phyloP scores from a whole-genome alignment of 2,888 invertebrate species.

The Metalampra italica region DNA sequence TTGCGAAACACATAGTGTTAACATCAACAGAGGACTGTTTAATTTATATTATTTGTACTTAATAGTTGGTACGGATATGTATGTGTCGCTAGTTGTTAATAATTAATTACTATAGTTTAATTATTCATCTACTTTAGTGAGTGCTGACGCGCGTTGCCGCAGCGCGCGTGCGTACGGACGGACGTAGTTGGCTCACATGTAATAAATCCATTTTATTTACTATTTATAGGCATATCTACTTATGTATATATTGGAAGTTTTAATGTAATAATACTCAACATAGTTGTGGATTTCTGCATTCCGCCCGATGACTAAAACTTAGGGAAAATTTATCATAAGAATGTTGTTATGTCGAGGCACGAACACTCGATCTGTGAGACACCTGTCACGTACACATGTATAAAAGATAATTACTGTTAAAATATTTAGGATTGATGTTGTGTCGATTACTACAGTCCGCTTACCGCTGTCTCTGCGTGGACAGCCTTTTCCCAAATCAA shows the following conservation, averaged over 20 bases:
- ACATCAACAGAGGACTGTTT: constrained; percentile 39
- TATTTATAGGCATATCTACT: constrained; percentile 67
- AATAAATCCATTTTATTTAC: constrained; percentile 62
- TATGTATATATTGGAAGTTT: constrained; percentile 70
- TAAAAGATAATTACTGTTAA: constrained; percentile 30
- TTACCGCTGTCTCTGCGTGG: constrained; percentile 26
- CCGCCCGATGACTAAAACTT: constrained; percentile 78
- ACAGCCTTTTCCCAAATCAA: constrained; percentile 64
- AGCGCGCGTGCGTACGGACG: constrained; percentile 30
- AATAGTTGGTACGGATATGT: constrained; percentile 54
- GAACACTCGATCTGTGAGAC: constrained; percentile 37
- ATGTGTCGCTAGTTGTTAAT: constrained; percentile 67
- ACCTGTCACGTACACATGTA: constrained; percentile 46
- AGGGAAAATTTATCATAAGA: constrained; percentile 64
- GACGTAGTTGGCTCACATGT: constrained; percentile 58
- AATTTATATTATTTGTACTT: constrained; percentile 51
- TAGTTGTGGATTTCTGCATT: constrained; percentile 80
- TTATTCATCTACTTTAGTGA: constrained; percentile 50
- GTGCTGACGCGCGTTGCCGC: constrained; percentile 43
- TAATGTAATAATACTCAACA: constrained; percentile 73
- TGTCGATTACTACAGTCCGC: constrained; percentile 38
- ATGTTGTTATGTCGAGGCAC: constrained; percentile 53
- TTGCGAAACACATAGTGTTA: constrained; percentile 65
- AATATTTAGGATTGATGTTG: constrained; percentile 39
- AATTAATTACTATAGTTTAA: constrained; percentile 35